phyloP scores from a whole-genome alignment of 2,888 invertebrate species.

The Atethmia centrago region DNA sequence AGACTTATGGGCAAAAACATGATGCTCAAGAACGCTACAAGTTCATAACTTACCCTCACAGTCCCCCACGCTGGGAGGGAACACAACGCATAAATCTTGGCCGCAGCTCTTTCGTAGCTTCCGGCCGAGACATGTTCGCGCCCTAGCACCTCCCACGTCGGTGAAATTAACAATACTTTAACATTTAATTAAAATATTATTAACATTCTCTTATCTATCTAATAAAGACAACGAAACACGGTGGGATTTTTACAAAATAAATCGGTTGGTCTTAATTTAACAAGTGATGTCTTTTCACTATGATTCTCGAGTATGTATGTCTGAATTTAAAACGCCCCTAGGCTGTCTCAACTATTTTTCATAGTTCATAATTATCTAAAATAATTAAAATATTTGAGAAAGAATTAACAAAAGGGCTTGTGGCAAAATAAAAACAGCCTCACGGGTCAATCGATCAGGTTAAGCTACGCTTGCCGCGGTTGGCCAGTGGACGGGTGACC shows the following conservation, averaged over 20 bases:
- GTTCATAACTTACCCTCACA: slow-evolving; percentile 41
- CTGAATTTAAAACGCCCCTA: background rate
- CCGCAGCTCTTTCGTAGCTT: slow-evolving; percentile 72
- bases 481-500: too few relatives aligned
- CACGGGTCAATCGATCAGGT: too few relatives aligned
- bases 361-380: background rate
- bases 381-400: background rate
- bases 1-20: background rate
- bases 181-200: slow-evolving; percentile 72
- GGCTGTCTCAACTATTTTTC: background rate
- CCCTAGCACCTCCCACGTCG: slow-evolving; percentile 68
- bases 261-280: background rate
- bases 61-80: slow-evolving; percentile 47
- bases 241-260: too few relatives aligned
- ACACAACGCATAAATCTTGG: slow-evolving; percentile 77
- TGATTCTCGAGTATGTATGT: background rate
- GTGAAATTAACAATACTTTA: slow-evolving; percentile 77
- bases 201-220: slow-evolving; percentile 27
- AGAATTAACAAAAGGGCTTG: too few relatives aligned
- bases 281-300: background rate
- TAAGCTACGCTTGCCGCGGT: too few relatives aligned
- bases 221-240: background rate
- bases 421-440: too few relatives aligned
- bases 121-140: slow-evolving; percentile 66
- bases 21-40: slow-evolving; percentile 23